Conservation (phyloP, 2,113 vertebrate genomes). For the Arothron firmamentum region DNA sequence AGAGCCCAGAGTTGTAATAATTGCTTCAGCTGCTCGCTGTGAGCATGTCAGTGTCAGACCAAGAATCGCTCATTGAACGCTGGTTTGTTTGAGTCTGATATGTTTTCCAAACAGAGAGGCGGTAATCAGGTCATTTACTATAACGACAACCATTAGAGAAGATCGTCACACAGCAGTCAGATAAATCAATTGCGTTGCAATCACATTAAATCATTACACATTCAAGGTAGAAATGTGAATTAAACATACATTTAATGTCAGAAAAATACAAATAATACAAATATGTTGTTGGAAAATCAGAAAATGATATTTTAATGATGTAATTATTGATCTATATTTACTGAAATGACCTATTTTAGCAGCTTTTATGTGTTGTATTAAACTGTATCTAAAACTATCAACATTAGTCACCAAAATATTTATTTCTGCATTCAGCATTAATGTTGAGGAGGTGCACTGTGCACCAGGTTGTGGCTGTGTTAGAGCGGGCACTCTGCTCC, state of each 20-base stretch:
- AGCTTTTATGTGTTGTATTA: too few species aligned
- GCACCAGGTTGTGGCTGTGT: slow-evolving; percentile 2
- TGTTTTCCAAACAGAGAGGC: slow-evolving; percentile 67
- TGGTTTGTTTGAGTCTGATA: slow-evolving; percentile 64
- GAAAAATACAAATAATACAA: too few species aligned
- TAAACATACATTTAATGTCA: background rate
- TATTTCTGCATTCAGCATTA: background rate
- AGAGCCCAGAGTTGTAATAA: background rate
- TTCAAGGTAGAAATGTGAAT: slow-evolving; percentile 2
- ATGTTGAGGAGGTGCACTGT: background rate
- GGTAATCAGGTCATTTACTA: slow-evolving; percentile 78
- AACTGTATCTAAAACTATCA: background rate
- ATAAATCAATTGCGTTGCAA: slow-evolving; percentile 58
- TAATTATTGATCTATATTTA: too few species aligned
- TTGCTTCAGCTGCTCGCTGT: slow-evolving; percentile 4
- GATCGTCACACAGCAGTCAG: slow-evolving; percentile 56
- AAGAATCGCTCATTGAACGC: slow-evolving; percentile 54
- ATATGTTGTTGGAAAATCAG: too few species aligned
- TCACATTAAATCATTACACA: background rate
- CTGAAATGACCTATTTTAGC: too few species aligned
- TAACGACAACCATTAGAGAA: slow-evolving; percentile 73
- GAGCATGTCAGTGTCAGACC: slow-evolving; percentile 48
- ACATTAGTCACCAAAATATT: background rate
- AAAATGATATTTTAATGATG: too few species aligned
- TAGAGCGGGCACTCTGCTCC: slow-evolving; percentile 73